Base-by-base conservation (phyloP, 2,888 invertebrate species). In the Hydraecia micacea region DNA sequence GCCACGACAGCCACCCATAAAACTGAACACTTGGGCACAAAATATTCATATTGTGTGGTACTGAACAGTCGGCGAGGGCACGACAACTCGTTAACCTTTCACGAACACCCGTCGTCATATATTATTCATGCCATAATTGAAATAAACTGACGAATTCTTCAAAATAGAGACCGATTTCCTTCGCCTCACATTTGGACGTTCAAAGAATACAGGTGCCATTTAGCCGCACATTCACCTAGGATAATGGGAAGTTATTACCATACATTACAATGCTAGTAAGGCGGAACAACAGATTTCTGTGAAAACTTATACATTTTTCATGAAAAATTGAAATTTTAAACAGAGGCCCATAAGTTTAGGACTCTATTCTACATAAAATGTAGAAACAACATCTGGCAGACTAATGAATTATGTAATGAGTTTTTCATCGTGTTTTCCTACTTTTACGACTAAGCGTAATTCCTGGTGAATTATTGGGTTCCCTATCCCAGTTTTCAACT, bases 1-100 rank as follows among this genome's bases (percentile, higher is more conserved):
- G 15, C 2, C 25, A 18, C 11, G 28, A 49, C 9, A 42, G 18
- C 6, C 65, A 68, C 15, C 28, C 21, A 46, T 6, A 66, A 46
- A 67, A 66, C n/a, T 60, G 46, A 76, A 76, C 55, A 55, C 18
- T 52, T n/a, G 28, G 15, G 15, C 28, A 52, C 66, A 76, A 84
- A 68, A 76, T 73, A 75, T 80, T 75, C 55, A 62, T 78, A 77
- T 42, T 49, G 58, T 76, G 49, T 46, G 49, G 58, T 39, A 77
- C 21, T 21, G 46, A 70, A 83, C 85, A 85, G 81, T 85, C 84
- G 79, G 77, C 84, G 87, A 86, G 91, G 91, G 91, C 91, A 90
- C 86, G 92, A 92, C 93, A 84, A 88, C 93, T 92, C 89, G 94
- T 95, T 96, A 95, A 96, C 96, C 96, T 96, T 95, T 96, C 96